Conservation (phyloP, 2,113 vertebrate genomes). For the Cynocephalus volans region DNA sequence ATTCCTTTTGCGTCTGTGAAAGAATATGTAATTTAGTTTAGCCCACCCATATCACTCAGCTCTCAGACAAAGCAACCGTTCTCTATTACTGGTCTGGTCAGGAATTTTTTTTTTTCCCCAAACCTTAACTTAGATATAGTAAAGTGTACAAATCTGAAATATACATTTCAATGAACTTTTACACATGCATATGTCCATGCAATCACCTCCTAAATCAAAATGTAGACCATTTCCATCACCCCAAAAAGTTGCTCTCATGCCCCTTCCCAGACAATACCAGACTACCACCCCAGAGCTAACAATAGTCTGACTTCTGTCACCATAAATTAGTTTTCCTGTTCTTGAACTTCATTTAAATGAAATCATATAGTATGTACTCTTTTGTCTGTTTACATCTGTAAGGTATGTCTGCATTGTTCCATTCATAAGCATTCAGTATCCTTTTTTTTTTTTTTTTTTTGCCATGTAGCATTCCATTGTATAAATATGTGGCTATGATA, state of each 20-base stretch:
- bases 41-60: not conserved
- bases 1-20: slow-evolving; percentile 75
- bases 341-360: slow-evolving; percentile 38
- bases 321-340: not conserved
- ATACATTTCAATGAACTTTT: not conserved
- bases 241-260: not conserved
- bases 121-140: not conserved
- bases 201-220: not conserved
- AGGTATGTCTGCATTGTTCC: not conserved
- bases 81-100: not conserved
- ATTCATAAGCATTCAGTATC: not conserved
- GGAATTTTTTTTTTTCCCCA: not conserved
- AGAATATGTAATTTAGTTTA: slow-evolving; percentile 6
- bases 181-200: not conserved
- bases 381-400: not conserved
- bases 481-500: not conserved
- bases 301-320: slow-evolving; percentile 17
- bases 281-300: not conserved
- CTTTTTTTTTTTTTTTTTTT: not conserved
- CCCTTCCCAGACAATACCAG: not conserved
- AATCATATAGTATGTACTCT: not conserved
- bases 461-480: not conserved
- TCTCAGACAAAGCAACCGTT: not conserved
- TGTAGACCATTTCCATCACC: not conserved
- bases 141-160: not conserved